phyloP scores from a whole-genome alignment of 2,797 vertebrate genomes.

The Esox masquinongy region DNA sequence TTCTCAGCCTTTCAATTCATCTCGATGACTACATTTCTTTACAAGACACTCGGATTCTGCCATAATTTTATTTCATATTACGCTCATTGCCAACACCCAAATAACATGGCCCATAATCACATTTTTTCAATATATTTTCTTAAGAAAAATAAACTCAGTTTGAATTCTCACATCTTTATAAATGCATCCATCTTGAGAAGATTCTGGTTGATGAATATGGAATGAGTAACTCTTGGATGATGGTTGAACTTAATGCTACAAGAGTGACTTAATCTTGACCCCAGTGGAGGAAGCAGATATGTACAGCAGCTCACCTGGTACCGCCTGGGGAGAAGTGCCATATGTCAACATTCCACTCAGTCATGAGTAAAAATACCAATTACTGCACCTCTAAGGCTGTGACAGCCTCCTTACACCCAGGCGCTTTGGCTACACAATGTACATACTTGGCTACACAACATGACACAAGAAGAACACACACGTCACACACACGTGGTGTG shows the following conservation, averaged over 20 bases:
- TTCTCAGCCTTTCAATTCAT: background rate
- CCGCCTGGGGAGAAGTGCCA: slow-evolving; percentile 11
- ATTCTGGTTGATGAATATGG: background rate
- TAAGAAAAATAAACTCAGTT: slow-evolving; percentile 5
- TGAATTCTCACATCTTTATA: background rate
- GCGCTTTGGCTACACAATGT: slow-evolving; percentile 30
- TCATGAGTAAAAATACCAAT: background rate
- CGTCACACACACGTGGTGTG: background rate
- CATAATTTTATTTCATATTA: background rate
- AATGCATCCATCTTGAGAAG: background rate
- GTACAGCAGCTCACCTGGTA: slow-evolving; percentile 54
- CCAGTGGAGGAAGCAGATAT: slow-evolving; percentile 57
- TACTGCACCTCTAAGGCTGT: background rate
- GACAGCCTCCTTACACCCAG: slow-evolving; percentile 28
- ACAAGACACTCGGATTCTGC: background rate
- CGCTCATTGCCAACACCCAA: background rate
- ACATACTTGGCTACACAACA: slow-evolving; percentile 28
- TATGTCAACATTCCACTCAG: slow-evolving; percentile 15
- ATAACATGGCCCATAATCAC: slow-evolving; percentile 15
- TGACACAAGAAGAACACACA: slow-evolving; percentile 26
- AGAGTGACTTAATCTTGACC: slow-evolving; percentile 54
- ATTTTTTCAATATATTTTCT: slow-evolving; percentile 20
- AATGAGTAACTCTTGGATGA: slow-evolving; percentile 33
- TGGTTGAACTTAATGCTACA: slow-evolving; percentile 46
- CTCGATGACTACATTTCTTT: background rate